Percentiles rank a stretch among this genome's conserved stretches.
These are phyloP conservation scores for Drosophila aff. DNA, from an alignment of 1,140 invertebrate species.

Conservation along the genomic window DNA sequence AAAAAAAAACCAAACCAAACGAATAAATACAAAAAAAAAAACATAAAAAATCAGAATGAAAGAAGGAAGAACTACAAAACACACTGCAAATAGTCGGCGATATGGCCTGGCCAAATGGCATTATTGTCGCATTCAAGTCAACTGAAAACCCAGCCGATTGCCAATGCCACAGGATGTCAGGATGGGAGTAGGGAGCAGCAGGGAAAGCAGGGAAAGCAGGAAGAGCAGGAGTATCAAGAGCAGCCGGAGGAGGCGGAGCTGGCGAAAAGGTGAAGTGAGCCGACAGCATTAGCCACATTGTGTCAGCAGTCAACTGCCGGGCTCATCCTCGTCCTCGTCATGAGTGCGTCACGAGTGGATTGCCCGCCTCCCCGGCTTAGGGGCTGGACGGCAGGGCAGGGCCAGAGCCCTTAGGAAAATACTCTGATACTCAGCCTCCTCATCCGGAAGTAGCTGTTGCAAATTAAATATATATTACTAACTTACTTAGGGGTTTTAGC, in stretches of 20 bases:
- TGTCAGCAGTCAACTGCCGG: slow-evolving; percentile 16
- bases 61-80: slow-evolving; percentile 1
- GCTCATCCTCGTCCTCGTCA: not conserved
- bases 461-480: not conserved
- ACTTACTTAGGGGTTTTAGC: not conserved
- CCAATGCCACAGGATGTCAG: slow-evolving; percentile 46
- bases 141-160: slow-evolving; percentile 59
- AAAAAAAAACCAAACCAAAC: slow-evolving; percentile 27
- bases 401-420: not conserved
- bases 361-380: not conserved
- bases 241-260: not conserved
- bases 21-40: slow-evolving; percentile 6
- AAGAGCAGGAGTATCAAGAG: too few relatives aligned
- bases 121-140: slow-evolving; percentile 64
- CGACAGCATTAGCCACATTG: slow-evolving; percentile 19
- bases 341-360: slow-evolving; percentile 2
- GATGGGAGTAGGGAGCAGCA: not conserved
- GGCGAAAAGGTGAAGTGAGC: slow-evolving; percentile 19
- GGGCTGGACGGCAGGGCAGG: not conserved
- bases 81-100: slow-evolving; percentile 36
- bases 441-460: not conserved
- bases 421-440: not conserved
- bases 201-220: too few relatives aligned
- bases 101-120: slow-evolving; percentile 38
- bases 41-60: not conserved